These are phyloP conservation scores for Urechis unicinctus DNA, from an alignment of 2,888 invertebrate genomes.

Conservation along the genomic window DNA sequence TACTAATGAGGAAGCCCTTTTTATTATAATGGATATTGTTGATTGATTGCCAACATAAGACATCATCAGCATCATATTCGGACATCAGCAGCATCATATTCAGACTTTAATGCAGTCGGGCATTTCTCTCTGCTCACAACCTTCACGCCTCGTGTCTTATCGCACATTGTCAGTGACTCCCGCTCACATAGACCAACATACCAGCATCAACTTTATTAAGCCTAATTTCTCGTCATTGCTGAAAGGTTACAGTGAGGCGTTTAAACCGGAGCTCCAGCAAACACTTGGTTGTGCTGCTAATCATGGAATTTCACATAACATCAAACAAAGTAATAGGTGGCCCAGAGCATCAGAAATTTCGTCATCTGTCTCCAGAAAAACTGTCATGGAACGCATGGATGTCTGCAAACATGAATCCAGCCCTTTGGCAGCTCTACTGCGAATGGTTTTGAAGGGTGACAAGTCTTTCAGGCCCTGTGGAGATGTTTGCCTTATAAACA, in stretches of 20 bases:
- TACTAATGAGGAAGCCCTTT: too few relatives aligned
- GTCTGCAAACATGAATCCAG: background rate
- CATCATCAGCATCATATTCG: too few relatives aligned
- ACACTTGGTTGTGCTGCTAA: background rate
- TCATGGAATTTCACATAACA: background rate
- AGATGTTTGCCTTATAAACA: background rate
- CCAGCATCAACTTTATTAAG: too few relatives aligned
- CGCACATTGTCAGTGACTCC: too few relatives aligned
- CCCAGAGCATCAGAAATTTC: background rate
- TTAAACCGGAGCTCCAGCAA: background rate
- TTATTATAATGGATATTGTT: too few relatives aligned
- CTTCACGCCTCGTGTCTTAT: too few relatives aligned
- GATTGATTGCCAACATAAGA: too few relatives aligned
- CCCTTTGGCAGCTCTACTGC: constrained; percentile 1
- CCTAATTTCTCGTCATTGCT: background rate
- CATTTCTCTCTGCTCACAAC: too few relatives aligned
- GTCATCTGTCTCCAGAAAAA: background rate
- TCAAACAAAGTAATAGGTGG: background rate
- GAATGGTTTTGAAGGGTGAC: background rate
- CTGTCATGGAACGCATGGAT: background rate
- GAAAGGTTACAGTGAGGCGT: background rate
- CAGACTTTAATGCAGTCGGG: too few relatives aligned
- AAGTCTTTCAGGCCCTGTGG: background rate
- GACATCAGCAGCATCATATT: too few relatives aligned
- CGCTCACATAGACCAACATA: too few relatives aligned